Conservation (phyloP, 2,888 invertebrate species). For the Lycaena phlaeas region DNA sequence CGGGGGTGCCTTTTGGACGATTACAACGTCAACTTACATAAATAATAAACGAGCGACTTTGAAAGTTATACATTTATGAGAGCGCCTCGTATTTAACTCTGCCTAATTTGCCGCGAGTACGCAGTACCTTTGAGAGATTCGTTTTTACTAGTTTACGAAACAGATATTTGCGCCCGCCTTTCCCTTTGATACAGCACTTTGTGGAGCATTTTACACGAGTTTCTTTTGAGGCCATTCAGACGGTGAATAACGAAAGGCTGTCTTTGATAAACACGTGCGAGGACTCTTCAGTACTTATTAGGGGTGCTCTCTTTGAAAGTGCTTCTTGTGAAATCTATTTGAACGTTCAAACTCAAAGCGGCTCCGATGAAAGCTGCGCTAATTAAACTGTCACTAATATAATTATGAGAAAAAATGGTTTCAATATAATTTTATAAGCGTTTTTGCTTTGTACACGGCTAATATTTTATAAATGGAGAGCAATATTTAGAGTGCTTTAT, state of each 20-base stretch:
- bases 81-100: conserved; percentile 53
- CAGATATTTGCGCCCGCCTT: conserved; percentile 73
- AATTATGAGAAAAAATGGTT: conserved; percentile 67
- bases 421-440: conserved; percentile 24
- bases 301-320: conserved; percentile 72
- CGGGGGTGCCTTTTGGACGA: conserved; percentile 46
- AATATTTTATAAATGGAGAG: background rate
- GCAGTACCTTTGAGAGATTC: conserved; percentile 69
- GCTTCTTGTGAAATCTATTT: conserved; percentile 71
- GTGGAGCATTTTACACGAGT: conserved; percentile 73
- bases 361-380: conserved; percentile 65
- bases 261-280: conserved; percentile 74
- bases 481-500: background rate
- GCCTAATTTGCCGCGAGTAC: conserved; percentile 71
- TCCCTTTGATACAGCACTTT: conserved; percentile 72
- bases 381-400: conserved; percentile 72
- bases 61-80: conserved; percentile 62
- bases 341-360: conserved; percentile 70
- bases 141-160: conserved; percentile 74
- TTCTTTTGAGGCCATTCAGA: conserved; percentile 74
- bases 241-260: conserved; percentile 74
- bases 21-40: conserved; percentile 62
- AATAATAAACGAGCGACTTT: conserved; percentile 65
- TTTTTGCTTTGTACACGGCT: conserved; percentile 6
- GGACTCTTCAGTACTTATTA: conserved; percentile 74